phyloP scores from a whole-genome alignment of 1,140 invertebrate genomes.

The Arion vulgaris region DNA sequence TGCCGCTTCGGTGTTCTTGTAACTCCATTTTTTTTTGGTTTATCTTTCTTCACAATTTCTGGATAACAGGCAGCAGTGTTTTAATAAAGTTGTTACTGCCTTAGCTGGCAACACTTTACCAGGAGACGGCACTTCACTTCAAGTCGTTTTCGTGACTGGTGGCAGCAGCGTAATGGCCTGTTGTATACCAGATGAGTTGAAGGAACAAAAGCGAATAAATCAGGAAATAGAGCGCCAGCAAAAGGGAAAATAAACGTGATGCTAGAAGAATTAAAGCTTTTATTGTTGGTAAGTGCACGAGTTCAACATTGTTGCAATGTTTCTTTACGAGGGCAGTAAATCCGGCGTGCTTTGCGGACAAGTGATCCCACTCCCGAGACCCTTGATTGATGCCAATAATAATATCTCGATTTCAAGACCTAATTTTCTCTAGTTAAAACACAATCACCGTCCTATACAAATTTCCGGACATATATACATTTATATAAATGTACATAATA shows the following conservation, averaged over 20 bases:
- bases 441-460: no score
- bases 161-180: slow-evolving; percentile 87
- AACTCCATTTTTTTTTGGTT: slow-evolving; percentile 38
- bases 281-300: slow-evolving; percentile 90
- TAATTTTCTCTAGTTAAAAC: no score
- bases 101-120: slow-evolving; percentile 37
- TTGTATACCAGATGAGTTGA: slow-evolving; percentile 98
- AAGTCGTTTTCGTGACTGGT: neutral
- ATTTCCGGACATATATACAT: no score
- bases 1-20: slow-evolving; percentile 34
- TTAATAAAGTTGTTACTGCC: slow-evolving; percentile 41
- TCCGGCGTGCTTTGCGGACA: no score
- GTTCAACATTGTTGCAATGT: no score
- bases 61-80: slow-evolving; percentile 36
- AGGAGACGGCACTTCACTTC: slow-evolving; percentile 39
- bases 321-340: no score
- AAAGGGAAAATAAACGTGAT: slow-evolving; percentile 98
- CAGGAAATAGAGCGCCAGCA: slow-evolving; percentile 99
- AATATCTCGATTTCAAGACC: no score
- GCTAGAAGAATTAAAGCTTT: slow-evolving; percentile 98
- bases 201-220: slow-evolving; percentile 99
- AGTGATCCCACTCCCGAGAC: no score
- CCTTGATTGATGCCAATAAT: no score
- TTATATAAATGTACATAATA: neutral
- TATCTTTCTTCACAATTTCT: slow-evolving; percentile 42